Evolutionary conservation across 2,888 invertebrate species (phyloP), one percentile per base, ranked within the genome.

Genomic region (Melipona bicolor): DNA sequence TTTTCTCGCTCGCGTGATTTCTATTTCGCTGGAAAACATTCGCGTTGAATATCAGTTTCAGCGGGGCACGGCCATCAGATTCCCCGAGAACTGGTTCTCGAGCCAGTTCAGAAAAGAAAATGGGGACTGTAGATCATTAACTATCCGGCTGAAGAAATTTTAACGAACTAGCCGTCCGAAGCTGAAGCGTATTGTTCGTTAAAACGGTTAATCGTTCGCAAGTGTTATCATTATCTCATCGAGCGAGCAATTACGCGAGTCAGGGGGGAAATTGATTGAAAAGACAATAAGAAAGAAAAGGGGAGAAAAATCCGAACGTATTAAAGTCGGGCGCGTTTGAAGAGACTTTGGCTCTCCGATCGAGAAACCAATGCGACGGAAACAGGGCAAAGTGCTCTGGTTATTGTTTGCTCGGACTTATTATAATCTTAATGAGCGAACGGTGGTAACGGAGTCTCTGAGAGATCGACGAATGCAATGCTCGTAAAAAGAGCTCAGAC

Each of bases 161-260:
- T 84, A 87, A 85, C 77, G 73, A 81, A 77, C 80, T 82, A 77
- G 86, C 82, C 76, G n/a, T 74, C 52, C 75, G 77, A 9, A 43
- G 43, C 9, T 43, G 43, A 43, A 43, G 43, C 69, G 82, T 81
- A 88, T 86, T 87, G 86, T 86, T 86, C 82, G 0, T 13, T 43
- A 6, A 49, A 61, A 78, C 79, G 79, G 61, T 73, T 49, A 73
- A 74, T 81, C 79, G 27, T 83, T 78, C 69, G 61, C 74, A 69
- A 84, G 84, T 80, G 78, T 86, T 86, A 80, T 86, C 82, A 69
- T 78, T 78, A 71, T 54, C 83, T 83, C 76, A 68, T 83, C 75
- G 49, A 21, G 70, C 67, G 72, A 62, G 83, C 80, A 83, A 83
- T 83, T 83, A 83, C 80, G 43, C 49, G 75, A 54, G 61, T 65